A percentile compares a stretch with the other conserved stretches of the same genome.
Evolutionary conservation across 1,140 invertebrate species (phyloP).

Genomic region (Apis laboriosa): DNA sequence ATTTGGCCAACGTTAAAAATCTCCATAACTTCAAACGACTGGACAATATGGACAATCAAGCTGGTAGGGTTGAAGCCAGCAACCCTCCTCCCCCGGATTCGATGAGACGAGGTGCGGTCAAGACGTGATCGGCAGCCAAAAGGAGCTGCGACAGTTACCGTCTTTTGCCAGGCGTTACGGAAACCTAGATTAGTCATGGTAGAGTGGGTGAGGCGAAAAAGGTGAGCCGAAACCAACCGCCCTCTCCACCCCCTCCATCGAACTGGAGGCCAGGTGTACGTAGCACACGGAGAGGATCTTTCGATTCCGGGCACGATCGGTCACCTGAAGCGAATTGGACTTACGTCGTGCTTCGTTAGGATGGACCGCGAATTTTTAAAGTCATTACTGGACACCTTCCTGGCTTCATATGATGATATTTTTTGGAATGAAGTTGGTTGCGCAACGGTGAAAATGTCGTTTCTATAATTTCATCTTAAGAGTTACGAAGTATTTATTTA

Average conservation of each 20-base stretch:
- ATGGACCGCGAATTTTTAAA: constrained; percentile 41
- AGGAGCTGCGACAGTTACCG: constrained; percentile 77
- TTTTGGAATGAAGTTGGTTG: background rate
- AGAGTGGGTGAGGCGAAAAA: constrained; percentile 45
- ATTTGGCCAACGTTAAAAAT: constrained; percentile 65
- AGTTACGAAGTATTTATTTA: too few relatives aligned
- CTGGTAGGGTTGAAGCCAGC: constrained; percentile 52
- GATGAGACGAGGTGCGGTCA: constrained; percentile 72
- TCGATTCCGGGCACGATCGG: constrained; percentile 57
- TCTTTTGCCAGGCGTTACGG: constrained; percentile 63
- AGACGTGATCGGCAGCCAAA: constrained; percentile 76
- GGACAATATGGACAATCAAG: constrained; percentile 79
- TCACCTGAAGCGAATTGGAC: constrained; percentile 60
- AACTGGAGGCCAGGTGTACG: constrained; percentile 16
- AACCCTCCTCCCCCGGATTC: constrained; percentile 11
- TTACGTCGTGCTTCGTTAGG: constrained; percentile 60
- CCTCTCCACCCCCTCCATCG: background rate
- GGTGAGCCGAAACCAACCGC: constrained; percentile 36
- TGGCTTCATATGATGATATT: background rate
- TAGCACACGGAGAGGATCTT: background rate
- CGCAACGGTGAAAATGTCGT: too few relatives aligned
- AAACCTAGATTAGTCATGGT: constrained; percentile 73
- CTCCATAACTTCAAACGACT: constrained; percentile 71
- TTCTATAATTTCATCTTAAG: too few relatives aligned
- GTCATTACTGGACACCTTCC: background rate